Evolutionary conservation across 2,797 vertebrate species (phyloP).

Genomic region (Spinibarbus caldwelli): DNA sequence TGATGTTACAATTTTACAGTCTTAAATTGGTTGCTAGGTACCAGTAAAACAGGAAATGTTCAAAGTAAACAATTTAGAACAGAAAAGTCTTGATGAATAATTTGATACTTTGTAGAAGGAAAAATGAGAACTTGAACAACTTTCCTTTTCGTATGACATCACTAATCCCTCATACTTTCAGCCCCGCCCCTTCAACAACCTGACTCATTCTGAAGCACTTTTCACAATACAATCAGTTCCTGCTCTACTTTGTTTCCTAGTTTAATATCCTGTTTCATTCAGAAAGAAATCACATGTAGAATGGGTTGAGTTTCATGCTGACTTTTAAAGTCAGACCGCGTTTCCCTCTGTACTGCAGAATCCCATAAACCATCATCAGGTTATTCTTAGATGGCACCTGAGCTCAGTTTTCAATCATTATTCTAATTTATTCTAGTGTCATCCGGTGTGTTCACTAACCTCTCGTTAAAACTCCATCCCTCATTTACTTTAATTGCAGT

Average conservation of each 20-base stretch:
- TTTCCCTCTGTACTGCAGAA: not conserved
- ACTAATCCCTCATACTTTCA: not conserved
- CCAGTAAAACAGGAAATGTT: not conserved
- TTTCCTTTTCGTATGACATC: not conserved
- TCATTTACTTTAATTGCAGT: slow-evolving; percentile 38
- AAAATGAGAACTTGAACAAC: not conserved
- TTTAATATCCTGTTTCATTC: not conserved
- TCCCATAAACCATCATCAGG: slow-evolving; percentile 20
- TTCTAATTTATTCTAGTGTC: slow-evolving; percentile 20
- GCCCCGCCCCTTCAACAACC: not conserved
- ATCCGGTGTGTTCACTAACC: slow-evolving; percentile 14
- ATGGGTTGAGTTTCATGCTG: not conserved
- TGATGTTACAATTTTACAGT: not conserved
- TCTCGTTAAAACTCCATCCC: slow-evolving; percentile 27
- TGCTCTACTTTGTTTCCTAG: not conserved
- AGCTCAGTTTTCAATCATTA: slow-evolving; percentile 9
- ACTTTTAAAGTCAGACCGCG: slow-evolving; percentile 7
- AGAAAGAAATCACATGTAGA: not conserved
- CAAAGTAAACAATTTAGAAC: not conserved
- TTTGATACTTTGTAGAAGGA: not conserved
- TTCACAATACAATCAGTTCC: not conserved
- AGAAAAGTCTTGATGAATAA: not conserved
- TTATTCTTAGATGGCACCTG: not conserved
- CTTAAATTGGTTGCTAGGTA: not conserved
- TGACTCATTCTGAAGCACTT: too few species aligned